phyloP scores from a whole-genome alignment of 2,113 vertebrate genomes.

The Suncus etruscus region DNA sequence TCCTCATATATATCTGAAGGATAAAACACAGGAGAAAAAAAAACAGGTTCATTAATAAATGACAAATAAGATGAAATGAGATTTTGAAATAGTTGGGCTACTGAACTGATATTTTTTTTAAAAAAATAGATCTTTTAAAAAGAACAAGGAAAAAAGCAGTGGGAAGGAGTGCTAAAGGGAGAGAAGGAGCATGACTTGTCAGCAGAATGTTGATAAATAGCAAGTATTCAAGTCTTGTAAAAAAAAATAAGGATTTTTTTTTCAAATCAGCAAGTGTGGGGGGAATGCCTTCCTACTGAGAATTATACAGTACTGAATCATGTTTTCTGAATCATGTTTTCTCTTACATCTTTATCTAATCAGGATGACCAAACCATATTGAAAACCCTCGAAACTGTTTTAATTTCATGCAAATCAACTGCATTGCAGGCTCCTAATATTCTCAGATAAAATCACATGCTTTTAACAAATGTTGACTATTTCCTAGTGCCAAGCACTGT shows the following conservation, averaged over 20 bases:
- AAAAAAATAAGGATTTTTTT: slow-evolving; percentile 74
- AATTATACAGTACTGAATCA: slow-evolving; percentile 60
- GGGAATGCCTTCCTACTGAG: slow-evolving; percentile 51
- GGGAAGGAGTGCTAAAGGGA: not conserved
- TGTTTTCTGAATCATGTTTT: slow-evolving; percentile 67
- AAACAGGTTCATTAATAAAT: slow-evolving; percentile 78
- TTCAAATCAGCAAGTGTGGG: slow-evolving; percentile 74
- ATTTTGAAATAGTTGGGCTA: slow-evolving; percentile 72
- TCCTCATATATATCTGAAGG: slow-evolving; percentile 66
- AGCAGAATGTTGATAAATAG: slow-evolving; percentile 75
- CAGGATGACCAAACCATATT: slow-evolving; percentile 52
- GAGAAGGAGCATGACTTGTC: slow-evolving; percentile 70
- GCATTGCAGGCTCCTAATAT: slow-evolving; percentile 35
- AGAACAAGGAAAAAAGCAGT: slow-evolving; percentile 61
- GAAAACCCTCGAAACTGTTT: slow-evolving; percentile 51
- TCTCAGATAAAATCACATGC: slow-evolving; percentile 8
- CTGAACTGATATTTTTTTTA: slow-evolving; percentile 48
- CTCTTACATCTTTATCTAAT: slow-evolving; percentile 57
- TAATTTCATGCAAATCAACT: slow-evolving; percentile 61
- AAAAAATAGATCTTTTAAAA: slow-evolving; percentile 67
- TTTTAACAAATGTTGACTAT: slow-evolving; percentile 67
- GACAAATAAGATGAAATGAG: slow-evolving; percentile 73
- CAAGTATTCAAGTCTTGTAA: slow-evolving; percentile 70
- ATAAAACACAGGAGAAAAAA: slow-evolving; percentile 63
- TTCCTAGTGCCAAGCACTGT: slow-evolving; percentile 2